Evolutionary conservation across 1,140 invertebrate genomes (phyloP), one percentile per base, ranked within the genome.

Genomic region (Andrena cerasifolii): DNA sequence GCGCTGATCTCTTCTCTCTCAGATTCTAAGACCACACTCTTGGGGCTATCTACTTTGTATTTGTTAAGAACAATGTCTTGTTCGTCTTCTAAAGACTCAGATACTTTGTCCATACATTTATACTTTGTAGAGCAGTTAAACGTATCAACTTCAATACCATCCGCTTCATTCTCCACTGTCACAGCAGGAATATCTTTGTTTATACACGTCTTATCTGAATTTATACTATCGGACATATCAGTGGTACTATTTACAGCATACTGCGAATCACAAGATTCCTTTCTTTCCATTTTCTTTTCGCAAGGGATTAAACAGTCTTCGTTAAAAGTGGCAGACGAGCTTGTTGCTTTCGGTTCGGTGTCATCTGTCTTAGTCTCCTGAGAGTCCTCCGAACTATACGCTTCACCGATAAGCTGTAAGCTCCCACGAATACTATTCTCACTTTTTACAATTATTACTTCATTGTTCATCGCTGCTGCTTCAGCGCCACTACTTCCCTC

Each of bases 371-470:
- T 71, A 18, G 56, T 82, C 26, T 84, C 86, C 70, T 90, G 84
- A 33, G 87, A 91, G 70, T 91, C 88, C 12, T 89, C 89, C n/a
- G 88, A 91, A 24, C 66, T 83, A 65, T 90, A 90, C 51, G 88
- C 86, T 74, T 90, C 88, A 58, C 85, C 88, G 47, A 90, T 90
- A 36, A 90, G 78, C 78, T 86, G 84, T 31, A 91, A 83, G 79
- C 89, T 91, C 59, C 89, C 85, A 73, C 80, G 86, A 33, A 87
- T 76, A 51, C 79, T 71, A 59, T 53, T 24, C 10, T 83, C 66
- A 47, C 61, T 79, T 58, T 72, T 43, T 63, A 77, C 12, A 45
- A 26, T 26, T 33, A 18, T 67, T 71, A 45, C 18, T 18, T 56
- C 16, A 51, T 18, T 72, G 26, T 59, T 78, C 21, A 33, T 26